Conservation (phyloP, 2,113 vertebrate species). For the Xyrauchen texanus region DNA sequence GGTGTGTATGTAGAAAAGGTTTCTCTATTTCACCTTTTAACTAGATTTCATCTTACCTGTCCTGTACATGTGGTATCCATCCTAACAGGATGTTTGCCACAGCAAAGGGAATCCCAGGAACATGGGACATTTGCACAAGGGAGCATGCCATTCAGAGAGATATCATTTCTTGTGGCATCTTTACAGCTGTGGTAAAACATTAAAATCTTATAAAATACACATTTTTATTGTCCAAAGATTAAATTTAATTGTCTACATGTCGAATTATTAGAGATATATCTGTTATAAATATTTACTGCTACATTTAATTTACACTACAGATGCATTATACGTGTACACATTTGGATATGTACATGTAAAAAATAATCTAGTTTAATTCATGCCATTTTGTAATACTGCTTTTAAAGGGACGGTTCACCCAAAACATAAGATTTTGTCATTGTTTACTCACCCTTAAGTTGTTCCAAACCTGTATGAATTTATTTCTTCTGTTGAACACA, state of each 20-base stretch:
- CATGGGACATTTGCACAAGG: background rate
- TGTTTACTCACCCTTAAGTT: no score
- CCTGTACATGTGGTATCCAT: background rate
- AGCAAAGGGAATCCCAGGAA: background rate
- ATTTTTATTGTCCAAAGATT: no score
- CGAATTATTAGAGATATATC: no score
- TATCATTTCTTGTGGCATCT: background rate
- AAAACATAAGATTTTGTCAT: background rate
- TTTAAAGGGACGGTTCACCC: background rate
- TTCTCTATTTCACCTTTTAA: background rate
- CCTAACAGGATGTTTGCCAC: background rate
- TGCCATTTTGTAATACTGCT: background rate
- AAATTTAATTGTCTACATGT: no score
- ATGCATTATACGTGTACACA: background rate
- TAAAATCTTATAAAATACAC: no score
- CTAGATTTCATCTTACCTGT: background rate
- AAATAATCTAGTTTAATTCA: background rate
- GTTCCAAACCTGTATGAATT: background rate
- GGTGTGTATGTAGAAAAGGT: background rate
- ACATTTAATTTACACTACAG: no score
- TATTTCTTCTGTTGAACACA: background rate
- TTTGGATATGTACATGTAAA: background rate
- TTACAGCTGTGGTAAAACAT: background rate
- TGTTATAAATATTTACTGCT: no score
- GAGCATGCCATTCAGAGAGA: background rate